Percentiles rank a stretch among this genome's conserved stretches.
Conservation (phyloP, 2,113 vertebrate species). For the Semnornis frantzii region DNA sequence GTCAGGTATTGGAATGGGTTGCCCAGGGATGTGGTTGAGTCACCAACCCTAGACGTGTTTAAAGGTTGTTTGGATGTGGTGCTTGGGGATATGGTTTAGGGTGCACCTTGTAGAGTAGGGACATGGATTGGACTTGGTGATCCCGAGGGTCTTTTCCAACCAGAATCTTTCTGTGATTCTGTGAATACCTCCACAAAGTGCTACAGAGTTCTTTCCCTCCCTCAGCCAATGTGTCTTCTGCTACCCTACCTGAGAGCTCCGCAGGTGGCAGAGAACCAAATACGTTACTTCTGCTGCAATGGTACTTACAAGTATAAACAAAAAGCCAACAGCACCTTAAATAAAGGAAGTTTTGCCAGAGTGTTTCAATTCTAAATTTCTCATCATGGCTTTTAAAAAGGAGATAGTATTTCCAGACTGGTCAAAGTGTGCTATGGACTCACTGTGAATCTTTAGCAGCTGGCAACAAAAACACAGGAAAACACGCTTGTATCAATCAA, state of each 20-base stretch:
- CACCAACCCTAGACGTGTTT: too few relatives aligned
- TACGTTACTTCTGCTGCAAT: not conserved
- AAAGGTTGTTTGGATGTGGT: too few relatives aligned
- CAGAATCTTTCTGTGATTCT: not conserved
- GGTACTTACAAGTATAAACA: not conserved
- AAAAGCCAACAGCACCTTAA: not conserved
- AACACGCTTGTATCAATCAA: not conserved
- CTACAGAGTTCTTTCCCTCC: not conserved
- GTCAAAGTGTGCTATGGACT: not conserved
- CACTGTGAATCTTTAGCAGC: not conserved
- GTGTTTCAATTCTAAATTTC: not conserved
- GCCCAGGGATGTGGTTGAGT: too few relatives aligned
- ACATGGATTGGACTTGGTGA: too few relatives aligned
- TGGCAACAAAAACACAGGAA: not conserved
- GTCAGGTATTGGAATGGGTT: too few relatives aligned
- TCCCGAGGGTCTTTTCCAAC: too few relatives aligned
- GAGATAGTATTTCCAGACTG: not conserved
- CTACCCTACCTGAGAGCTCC: not conserved
- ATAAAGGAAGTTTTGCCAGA: not conserved
- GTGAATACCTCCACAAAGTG: not conserved
- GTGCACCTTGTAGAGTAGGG: too few relatives aligned
- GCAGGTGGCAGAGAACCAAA: not conserved
- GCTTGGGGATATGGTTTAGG: too few relatives aligned
- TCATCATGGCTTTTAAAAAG: not conserved
- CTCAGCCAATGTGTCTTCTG: not conserved